Evolutionary conservation across 2,113 vertebrate genomes (phyloP).

Genomic region (Austrofundulus limnaeus): DNA sequence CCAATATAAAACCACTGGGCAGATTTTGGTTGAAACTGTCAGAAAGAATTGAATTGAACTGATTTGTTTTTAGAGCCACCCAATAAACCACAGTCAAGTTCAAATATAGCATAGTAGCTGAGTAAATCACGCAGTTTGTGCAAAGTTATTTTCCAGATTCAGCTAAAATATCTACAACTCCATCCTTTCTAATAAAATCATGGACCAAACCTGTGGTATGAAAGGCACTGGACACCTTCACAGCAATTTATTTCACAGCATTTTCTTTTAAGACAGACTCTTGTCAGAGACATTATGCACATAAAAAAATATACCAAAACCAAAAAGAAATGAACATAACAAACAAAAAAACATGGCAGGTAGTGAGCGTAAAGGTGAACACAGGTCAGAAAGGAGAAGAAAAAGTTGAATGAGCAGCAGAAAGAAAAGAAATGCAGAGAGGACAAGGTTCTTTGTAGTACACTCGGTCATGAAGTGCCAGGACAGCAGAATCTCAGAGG

Average conservation of each 20-base stretch:
- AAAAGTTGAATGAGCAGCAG: slow-evolving; percentile 31
- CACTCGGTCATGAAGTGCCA: slow-evolving; percentile 11
- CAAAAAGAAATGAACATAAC: too few species aligned
- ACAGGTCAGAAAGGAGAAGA: slow-evolving; percentile 19
- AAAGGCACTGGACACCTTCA: not conserved
- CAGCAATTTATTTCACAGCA: not conserved
- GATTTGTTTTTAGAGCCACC: too few species aligned
- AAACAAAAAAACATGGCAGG: slow-evolving; percentile 1
- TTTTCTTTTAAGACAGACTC: not conserved
- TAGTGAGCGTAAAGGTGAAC: slow-evolving; percentile 20
- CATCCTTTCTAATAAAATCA: too few species aligned
- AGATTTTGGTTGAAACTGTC: too few species aligned
- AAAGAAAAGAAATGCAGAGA: slow-evolving; percentile 31
- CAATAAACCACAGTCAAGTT: too few species aligned
- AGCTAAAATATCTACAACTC: too few species aligned
- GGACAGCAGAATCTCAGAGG: not conserved
- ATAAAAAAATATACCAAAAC: too few species aligned
- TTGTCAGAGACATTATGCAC: not conserved
- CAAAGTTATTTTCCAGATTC: too few species aligned
- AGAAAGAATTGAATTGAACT: too few species aligned
- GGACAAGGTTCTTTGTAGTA: slow-evolving; percentile 28
- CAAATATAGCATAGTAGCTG: too few species aligned
- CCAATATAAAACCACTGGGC: too few species aligned
- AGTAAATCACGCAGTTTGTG: too few species aligned
- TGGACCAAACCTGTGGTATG: not conserved